Conservation (phyloP, 2,888 invertebrate genomes). For the Parnassius mnemosyne region DNA sequence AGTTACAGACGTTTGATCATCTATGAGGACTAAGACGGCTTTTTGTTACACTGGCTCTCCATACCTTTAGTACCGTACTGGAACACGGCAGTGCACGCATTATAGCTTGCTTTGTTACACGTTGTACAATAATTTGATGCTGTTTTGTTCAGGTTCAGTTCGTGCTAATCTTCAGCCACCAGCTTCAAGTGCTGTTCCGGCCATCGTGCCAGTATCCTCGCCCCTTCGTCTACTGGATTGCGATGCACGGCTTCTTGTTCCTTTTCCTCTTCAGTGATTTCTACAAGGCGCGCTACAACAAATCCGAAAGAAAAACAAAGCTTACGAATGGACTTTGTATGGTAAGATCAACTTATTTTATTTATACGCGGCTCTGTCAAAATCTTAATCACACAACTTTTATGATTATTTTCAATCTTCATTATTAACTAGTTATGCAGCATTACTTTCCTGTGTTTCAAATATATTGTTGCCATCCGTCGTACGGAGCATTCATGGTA, state of each 20-base stretch:
- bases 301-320: constrained; percentile 53
- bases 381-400: background rate
- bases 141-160: constrained; percentile 88
- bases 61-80: no score
- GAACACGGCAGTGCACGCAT: no score
- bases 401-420: no score
- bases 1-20: no score
- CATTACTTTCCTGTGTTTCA: no score
- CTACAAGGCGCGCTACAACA: constrained; percentile 90
- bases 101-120: no score
- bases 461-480: no score
- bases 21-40: no score
- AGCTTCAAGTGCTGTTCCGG: constrained; percentile 93
- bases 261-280: constrained; percentile 96
- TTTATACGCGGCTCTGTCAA: no score
- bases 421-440: background rate
- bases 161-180: constrained; percentile 94
- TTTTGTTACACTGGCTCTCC: no score
- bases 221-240: constrained; percentile 96
- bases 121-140: background rate
- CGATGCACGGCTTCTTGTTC: constrained; percentile 95
- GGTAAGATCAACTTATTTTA: constrained; percentile 71
- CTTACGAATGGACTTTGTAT: constrained; percentile 81
- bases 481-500: no score
- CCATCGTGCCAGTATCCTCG: constrained; percentile 96